Conservation (phyloP, 2,888 invertebrate genomes). For the Prosopocoilus inquinatus region DNA sequence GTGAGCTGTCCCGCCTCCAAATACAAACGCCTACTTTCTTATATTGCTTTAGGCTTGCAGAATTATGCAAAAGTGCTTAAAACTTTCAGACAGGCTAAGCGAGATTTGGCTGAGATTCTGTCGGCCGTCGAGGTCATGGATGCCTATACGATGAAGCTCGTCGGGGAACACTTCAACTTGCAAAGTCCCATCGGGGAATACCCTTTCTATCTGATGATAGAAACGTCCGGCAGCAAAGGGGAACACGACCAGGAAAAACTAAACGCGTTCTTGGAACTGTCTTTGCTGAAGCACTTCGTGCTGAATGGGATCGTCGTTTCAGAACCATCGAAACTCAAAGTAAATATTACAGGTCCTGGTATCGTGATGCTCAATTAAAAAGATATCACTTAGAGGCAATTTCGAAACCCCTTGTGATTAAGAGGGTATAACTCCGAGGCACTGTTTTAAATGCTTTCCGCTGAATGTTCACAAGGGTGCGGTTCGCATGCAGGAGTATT, state of each 20-base stretch:
- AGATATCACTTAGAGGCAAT: too few relatives aligned
- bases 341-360: constrained; percentile 43
- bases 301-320: constrained; percentile 81
- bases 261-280: constrained; percentile 69
- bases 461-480: too few relatives aligned
- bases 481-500: too few relatives aligned
- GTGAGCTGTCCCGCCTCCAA: not conserved
- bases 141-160: constrained; percentile 65
- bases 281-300: constrained; percentile 70
- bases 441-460: too few relatives aligned
- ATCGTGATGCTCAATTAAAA: too few relatives aligned
- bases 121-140: constrained; percentile 97
- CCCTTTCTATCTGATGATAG: constrained; percentile 83
- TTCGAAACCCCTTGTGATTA: too few relatives aligned
- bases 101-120: constrained; percentile 80
- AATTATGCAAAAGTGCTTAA: constrained; percentile 76
- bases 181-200: constrained; percentile 62
- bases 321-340: constrained; percentile 78
- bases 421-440: too few relatives aligned
- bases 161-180: constrained; percentile 61
- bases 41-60: constrained; percentile 60
- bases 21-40: not conserved
- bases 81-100: constrained; percentile 72
- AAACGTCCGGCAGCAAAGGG: constrained; percentile 83
- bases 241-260: constrained; percentile 88